phyloP scores from a whole-genome alignment of 2,797 vertebrate genomes.

The Botia almorhae region DNA sequence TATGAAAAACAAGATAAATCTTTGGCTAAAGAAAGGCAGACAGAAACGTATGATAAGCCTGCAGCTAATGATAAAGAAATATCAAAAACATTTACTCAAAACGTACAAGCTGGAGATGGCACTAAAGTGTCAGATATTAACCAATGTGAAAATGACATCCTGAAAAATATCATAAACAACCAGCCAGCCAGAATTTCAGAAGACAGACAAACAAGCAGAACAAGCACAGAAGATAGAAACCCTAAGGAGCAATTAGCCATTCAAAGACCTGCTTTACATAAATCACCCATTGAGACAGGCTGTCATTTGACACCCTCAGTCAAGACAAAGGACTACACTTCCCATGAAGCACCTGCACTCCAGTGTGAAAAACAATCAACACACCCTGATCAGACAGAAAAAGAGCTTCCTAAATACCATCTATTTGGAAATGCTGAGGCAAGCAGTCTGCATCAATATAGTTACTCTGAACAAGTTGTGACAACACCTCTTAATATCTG shows the following conservation, averaged over 20 bases:
- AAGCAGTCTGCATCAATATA: background rate
- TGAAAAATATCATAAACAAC: too few relatives aligned
- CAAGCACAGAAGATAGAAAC: constrained; percentile 6
- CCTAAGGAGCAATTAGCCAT: background rate
- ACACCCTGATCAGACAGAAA: constrained; percentile 22
- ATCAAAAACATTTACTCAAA: background rate
- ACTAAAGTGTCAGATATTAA: background rate
- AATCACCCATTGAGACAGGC: background rate
- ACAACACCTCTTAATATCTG: constrained; percentile 4
- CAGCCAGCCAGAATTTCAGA: too few relatives aligned
- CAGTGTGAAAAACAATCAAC: constrained; percentile 27
- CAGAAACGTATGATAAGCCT: background rate
- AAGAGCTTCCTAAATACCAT: constrained; percentile 1
- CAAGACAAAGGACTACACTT: constrained; percentile 22
- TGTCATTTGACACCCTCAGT: constrained; percentile 1
- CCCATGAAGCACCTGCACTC: background rate
- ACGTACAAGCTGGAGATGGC: background rate
- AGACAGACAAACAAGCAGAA: constrained; percentile 4
- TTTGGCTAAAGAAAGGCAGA: background rate
- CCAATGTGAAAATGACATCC: too few relatives aligned
- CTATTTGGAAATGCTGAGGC: constrained; percentile 3
- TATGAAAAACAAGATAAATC: background rate
- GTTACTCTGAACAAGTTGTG: constrained; percentile 14
- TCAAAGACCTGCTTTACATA: background rate
- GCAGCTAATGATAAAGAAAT: constrained; percentile 19